phyloP scores from a whole-genome alignment of 2,113 vertebrate genomes.

The Columba janthina region DNA sequence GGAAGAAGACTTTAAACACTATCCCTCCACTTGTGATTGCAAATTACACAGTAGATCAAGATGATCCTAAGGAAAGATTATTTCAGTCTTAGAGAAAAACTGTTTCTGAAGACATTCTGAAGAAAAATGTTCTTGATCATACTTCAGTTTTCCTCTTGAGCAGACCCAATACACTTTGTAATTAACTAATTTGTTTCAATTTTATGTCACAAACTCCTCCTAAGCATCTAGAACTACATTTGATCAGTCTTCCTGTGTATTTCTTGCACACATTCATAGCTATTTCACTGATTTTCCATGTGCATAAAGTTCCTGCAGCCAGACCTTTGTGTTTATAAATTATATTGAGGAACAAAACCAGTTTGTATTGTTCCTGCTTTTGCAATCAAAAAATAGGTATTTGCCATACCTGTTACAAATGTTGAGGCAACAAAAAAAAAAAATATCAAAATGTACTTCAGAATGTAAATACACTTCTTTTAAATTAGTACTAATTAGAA shows the following conservation, averaged over 20 bases:
- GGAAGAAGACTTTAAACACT: neutral
- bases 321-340: neutral
- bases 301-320: neutral
- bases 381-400: neutral
- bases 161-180: neutral
- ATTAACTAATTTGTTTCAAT: neutral
- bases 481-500: neutral
- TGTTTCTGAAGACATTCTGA: neutral
- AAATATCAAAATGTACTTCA: neutral
- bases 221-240: neutral
- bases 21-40: rapidly evolving
- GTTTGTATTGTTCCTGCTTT: neutral
- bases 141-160: neutral
- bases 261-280: neutral
- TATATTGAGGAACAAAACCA: neutral
- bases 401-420: neutral
- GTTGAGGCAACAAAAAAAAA: neutral
- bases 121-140: neutral
- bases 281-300: neutral
- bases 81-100: neutral
- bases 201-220: neutral
- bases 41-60: neutral
- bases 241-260: neutral
- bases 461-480: neutral
- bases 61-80: neutral